A percentile compares a stretch with the other conserved stretches of the same genome.
Evolutionary conservation across 2,888 invertebrate genomes (phyloP).

Genomic region (Nasonia oneida): DNA sequence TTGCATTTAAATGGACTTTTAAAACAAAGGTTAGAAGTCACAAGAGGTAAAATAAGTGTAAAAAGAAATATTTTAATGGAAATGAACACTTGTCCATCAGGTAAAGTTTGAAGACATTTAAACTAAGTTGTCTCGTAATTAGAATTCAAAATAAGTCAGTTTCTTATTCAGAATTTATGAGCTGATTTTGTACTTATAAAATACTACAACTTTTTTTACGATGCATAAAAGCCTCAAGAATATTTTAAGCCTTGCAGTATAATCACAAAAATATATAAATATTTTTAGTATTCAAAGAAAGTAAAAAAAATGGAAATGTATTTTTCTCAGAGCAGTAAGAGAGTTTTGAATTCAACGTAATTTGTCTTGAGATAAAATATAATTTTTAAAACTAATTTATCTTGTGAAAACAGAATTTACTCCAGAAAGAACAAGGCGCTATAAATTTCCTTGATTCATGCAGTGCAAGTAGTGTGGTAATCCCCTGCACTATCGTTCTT

Average conservation of each 20-base stretch:
- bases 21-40: not conserved
- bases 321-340: not conserved
- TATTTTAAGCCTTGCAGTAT: no score
- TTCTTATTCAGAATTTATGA: not conserved
- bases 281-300: no score
- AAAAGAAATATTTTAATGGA: not conserved
- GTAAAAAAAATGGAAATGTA: not conserved
- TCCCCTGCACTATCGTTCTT: conserved; percentile 57
- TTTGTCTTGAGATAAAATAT: not conserved
- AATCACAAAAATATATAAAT: no score
- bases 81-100: not conserved
- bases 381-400: conserved; percentile 29
- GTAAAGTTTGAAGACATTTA: not conserved
- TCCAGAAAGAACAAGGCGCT: conserved; percentile 26
- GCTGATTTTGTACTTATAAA: not conserved
- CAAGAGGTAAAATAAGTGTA: not conserved
- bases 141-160: not conserved
- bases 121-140: not conserved
- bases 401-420: conserved; percentile 30
- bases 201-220: not conserved
- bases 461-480: conserved; percentile 48
- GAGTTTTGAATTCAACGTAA: not conserved
- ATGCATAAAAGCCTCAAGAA: not conserved
- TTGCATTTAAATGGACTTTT: not conserved
- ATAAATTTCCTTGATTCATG: conserved; percentile 57